Evolutionary conservation across 2,113 vertebrate genomes (phyloP), one percentile per base, ranked within the genome.

Genomic region (Pica pica): DNA sequence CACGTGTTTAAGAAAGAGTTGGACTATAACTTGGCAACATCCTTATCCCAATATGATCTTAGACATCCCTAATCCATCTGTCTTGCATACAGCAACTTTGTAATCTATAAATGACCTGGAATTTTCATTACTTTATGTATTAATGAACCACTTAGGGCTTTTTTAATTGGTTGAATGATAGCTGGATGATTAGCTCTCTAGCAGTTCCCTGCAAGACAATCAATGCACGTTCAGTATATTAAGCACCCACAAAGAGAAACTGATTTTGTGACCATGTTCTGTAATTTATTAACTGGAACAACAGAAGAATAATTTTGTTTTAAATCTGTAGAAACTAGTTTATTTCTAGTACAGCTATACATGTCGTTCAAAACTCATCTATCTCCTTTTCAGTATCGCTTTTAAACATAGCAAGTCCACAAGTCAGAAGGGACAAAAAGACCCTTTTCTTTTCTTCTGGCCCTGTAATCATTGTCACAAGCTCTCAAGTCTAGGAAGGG

Each of bases 151-250:
- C 20, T 83, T 35, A 39, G 17, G 82, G 39, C 69, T 79, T 83
- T 89, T 83, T 49, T 57, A 89, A 64, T 31, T 80, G 55, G 20
- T 68, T 85, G 50, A 92, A 82, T 64, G 57, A 55, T 79, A 84
- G 35, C 57, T 76, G 49, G 64, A 77, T 74, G 63, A 90, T 83
- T 59, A 74, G 67, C 77, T 93, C 46, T 90, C 42, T n/a, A 87
- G 46, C 71, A 70, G n/a, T 90, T 84, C 90, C 49, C 80, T 87
- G 78, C 92, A 94, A 84, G 33, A 71, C 52, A 85, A 94, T 96
- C 79, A 73, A 94, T 94, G 81, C 26, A 41, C 13, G 18, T 65
- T 95, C 87, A 89, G n/a, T 42, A 92, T 93, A 94, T 69, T 85
- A 90, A 89, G 35, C 37, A 50, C 13, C 31, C 55, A 41, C 39